Evolutionary conservation across 2,113 vertebrate genomes (phyloP).

Genomic region (Conger conger): DNA sequence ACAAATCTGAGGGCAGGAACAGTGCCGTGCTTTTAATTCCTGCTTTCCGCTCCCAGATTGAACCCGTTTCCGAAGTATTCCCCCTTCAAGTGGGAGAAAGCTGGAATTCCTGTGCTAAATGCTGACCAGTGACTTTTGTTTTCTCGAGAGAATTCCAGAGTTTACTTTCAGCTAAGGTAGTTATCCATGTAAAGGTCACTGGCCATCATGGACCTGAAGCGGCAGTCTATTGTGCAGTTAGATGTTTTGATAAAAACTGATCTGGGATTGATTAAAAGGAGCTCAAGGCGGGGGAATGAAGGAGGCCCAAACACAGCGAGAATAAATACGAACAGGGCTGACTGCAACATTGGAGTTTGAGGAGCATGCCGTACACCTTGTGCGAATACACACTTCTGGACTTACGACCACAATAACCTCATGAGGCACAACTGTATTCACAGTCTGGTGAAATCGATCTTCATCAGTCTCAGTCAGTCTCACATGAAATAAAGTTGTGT

Average conservation of each 20-base stretch:
- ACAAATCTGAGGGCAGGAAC: constrained; percentile 72
- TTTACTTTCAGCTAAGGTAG: not conserved
- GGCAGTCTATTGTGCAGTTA: not conserved
- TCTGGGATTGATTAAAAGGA: not conserved
- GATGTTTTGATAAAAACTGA: not conserved
- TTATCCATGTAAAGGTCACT: not conserved
- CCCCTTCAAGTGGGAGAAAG: not conserved
- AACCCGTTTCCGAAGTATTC: not conserved
- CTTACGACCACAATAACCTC: no score
- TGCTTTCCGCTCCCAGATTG: constrained; percentile 46
- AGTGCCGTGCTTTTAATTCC: constrained; percentile 71
- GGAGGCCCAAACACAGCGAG: no score
- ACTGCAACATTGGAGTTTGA: no score
- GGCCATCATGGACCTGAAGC: not conserved
- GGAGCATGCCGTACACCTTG: no score
- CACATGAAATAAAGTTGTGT: no score
- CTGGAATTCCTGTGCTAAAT: not conserved
- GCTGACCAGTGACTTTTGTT: not conserved
- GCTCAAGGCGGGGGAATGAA: no score
- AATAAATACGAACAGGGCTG: no score
- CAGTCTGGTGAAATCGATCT: no score
- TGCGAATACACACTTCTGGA: no score
- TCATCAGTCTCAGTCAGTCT: no score
- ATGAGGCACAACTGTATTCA: no score
- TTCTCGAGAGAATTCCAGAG: not conserved